Evolutionary conservation across 2,797 vertebrate genomes (phyloP), one percentile per base, ranked within the genome.

Genomic region (Eupleurogrammus muticus): DNA sequence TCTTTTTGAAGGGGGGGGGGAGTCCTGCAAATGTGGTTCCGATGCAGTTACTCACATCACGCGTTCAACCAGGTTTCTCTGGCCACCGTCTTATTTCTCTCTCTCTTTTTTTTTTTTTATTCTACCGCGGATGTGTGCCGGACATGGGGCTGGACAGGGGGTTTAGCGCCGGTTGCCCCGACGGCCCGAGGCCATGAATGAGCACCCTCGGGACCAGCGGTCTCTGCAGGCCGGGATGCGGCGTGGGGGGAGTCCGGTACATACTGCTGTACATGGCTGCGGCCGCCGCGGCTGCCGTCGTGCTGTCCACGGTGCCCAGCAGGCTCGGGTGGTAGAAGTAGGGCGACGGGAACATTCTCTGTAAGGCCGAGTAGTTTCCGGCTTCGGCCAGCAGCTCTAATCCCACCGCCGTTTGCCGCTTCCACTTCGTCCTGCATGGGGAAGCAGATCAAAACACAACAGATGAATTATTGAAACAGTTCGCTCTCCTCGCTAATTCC

Each of bases 241-340:
- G 96, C 1, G 97, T 90, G 1, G 96, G 93, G 70, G 97, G 97
- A 97, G 97, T 98, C 96, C 98, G 96, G 93, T 99, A 99, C 96
- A 99, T 98, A 85, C 95, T 97, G 94, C 96, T 98, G 95, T 99
- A 99, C 97, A 99, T 97, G 58, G 97, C 97, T 17, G 97, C 97
- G 17, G 97, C 97, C 5, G 97, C 97, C 0, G 98, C 97, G 0
- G 98, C 98, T 12, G 97, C 97, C 16, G 97, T 96, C 5, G 96
- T 96, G 90, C 96, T 96, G 95, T 99, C 97, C 96, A 99, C 96
- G 83, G 96, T 96, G 77, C 97, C 96, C 84, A 99, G 92, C 85
- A 99, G 91, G 75, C 96, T 97, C 11, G 98, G 98, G 83, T 98
- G 96, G 89, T 97, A 97, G 92, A 97, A 97, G 88, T 97, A 96